Evolutionary conservation across 2,113 vertebrate species (phyloP).

Genomic region (Paramormyrops kingsleyae): DNA sequence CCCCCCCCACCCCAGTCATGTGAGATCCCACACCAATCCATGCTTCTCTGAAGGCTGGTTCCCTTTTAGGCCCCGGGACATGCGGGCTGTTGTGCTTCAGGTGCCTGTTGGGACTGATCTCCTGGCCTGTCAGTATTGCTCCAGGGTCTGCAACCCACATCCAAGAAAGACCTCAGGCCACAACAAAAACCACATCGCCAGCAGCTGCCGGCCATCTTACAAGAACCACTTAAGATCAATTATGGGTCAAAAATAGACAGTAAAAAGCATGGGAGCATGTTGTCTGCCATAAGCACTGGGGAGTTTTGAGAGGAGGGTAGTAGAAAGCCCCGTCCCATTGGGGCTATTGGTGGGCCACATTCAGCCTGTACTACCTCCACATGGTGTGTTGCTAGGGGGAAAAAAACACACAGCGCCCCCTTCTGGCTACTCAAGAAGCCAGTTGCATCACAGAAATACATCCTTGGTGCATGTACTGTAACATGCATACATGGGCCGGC

Average conservation of each 20-base stretch:
- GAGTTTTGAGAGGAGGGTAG: constrained; percentile 21
- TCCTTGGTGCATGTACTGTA: neutral
- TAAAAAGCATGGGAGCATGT: constrained; percentile 19
- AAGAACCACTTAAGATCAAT: constrained; percentile 32
- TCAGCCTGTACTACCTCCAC: neutral
- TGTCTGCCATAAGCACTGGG: constrained; percentile 28
- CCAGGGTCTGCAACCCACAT: neutral
- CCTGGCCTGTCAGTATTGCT: neutral
- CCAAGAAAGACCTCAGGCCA: constrained; percentile 26
- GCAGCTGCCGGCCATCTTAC: neutral
- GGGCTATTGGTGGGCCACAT: constrained; percentile 19
- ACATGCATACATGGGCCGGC: neutral
- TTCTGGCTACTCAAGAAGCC: neutral
- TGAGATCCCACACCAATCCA: neutral
- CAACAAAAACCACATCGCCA: constrained; percentile 14
- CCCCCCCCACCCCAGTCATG: neutral
- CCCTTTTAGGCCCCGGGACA: neutral
- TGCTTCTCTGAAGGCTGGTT: neutral
- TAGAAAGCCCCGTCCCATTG: neutral
- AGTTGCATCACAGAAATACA: neutral
- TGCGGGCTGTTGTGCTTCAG: neutral
- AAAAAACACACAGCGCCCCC: neutral
- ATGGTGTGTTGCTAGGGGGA: neutral
- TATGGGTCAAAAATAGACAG: constrained; percentile 18
- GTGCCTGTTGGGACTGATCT: neutral